phyloP scores from a whole-genome alignment of 2,797 vertebrate genomes.

The Australoheros facetus region DNA sequence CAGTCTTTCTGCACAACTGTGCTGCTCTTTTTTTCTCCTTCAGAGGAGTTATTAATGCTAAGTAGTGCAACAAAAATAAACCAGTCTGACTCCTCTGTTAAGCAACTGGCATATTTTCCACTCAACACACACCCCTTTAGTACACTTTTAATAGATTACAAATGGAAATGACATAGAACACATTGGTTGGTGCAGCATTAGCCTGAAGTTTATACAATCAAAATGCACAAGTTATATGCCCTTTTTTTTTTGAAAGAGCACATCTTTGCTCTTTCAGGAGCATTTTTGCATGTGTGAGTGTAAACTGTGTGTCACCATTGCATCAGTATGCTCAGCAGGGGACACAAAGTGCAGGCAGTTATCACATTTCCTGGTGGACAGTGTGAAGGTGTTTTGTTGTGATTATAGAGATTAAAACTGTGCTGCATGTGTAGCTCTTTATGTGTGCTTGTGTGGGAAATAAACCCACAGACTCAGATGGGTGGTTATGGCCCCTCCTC shows the following conservation, averaged over 20 bases:
- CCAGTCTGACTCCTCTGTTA: background rate
- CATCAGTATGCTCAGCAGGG: background rate
- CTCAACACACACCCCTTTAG: background rate
- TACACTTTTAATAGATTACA: background rate
- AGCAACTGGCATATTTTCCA: conserved; percentile 12
- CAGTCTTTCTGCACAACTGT: background rate
- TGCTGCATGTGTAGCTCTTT: background rate
- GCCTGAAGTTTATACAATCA: background rate
- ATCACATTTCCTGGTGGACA: background rate
- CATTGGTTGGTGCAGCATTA: background rate
- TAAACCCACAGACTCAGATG: conserved; percentile 33
- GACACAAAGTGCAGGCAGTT: conserved; percentile 4
- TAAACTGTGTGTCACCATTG: background rate
- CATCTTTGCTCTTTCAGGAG: background rate
- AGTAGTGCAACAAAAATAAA: background rate
- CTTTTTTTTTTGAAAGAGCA: too few relatives aligned
- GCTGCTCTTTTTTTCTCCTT: conserved; percentile 6
- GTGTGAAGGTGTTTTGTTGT: background rate
- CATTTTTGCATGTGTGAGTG: background rate
- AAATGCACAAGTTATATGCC: background rate
- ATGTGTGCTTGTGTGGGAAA: conserved; percentile 30
- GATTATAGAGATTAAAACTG: conserved; percentile 3
- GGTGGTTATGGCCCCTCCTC: conserved; percentile 48
- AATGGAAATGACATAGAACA: background rate
- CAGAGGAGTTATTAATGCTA: background rate